Evolutionary conservation across 2,888 invertebrate species (phyloP).

Genomic region (Chrysotoxum bicinctum): DNA sequence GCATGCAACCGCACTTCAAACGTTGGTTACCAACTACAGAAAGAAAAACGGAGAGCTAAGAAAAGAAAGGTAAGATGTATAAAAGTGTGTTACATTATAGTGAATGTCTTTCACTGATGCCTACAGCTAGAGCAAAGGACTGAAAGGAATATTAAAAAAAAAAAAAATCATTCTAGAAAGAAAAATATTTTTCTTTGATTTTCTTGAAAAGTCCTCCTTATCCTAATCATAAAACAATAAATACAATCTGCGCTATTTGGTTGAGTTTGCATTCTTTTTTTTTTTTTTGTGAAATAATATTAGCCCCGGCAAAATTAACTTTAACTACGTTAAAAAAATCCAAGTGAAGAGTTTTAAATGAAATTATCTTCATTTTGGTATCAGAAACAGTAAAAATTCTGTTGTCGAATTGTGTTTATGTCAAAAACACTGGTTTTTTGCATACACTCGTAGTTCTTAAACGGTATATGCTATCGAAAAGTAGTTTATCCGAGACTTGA

Average conservation of each 20-base stretch:
- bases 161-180: conserved; percentile 46
- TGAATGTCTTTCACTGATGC: conserved; percentile 9
- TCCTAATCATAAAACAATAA: neutral
- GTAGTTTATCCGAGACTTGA: too few species aligned
- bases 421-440: too few species aligned
- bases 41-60: conserved; percentile 92
- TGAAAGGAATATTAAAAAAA: neutral
- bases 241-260: neutral
- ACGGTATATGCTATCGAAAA: too few species aligned
- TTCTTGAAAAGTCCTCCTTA: neutral
- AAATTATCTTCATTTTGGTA: too few species aligned
- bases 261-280: neutral
- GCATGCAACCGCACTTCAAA: conserved; percentile 93
- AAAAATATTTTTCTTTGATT: conserved; percentile 30
- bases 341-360: too few species aligned
- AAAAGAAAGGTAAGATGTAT: conserved; percentile 89
- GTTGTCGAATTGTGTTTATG: too few species aligned
- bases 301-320: too few species aligned
- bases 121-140: neutral
- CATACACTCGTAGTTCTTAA: too few species aligned
- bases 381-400: too few species aligned
- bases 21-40: conserved; percentile 92
- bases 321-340: too few species aligned
- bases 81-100: neutral
- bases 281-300: neutral